Percentiles rank a stretch among this genome's conserved stretches.
These are phyloP conservation scores for Drosophila paranaensis DNA, from an alignment of 2,888 invertebrate species.

Conservation along the genomic window DNA sequence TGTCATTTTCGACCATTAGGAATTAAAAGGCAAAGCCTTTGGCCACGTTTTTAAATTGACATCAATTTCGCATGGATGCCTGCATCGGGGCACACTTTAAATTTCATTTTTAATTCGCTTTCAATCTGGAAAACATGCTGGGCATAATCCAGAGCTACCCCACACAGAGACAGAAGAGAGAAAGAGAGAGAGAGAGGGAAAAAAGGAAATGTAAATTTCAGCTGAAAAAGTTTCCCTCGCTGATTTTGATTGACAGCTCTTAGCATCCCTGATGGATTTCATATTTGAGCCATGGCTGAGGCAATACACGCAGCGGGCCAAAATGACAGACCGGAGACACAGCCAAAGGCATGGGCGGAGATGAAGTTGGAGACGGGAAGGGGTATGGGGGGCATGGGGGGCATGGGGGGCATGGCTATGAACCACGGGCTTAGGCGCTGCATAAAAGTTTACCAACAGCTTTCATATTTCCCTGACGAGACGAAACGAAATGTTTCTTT, in stretches of 20 bases:
- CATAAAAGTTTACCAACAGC: constrained; percentile 73
- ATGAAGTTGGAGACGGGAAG: constrained; percentile 27
- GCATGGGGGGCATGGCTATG: constrained; percentile 9
- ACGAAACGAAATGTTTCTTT: constrained; percentile 50
- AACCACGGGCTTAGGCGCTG: constrained; percentile 66
- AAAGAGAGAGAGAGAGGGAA: neutral
- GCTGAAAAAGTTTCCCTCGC: constrained; percentile 80
- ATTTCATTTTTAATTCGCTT: constrained; percentile 76
- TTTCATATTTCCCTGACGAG: constrained; percentile 75
- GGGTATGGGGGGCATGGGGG: neutral
- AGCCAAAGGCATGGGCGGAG: constrained; percentile 36
- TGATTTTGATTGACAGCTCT: constrained; percentile 84
- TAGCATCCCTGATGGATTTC: constrained; percentile 84
- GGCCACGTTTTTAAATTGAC: constrained; percentile 57
- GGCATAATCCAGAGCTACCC: constrained; percentile 61
- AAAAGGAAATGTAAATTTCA: constrained; percentile 71
- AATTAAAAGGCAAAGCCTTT: constrained; percentile 38
- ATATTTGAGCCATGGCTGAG: constrained; percentile 76
- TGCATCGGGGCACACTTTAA: constrained; percentile 53
- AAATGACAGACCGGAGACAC: constrained; percentile 55
- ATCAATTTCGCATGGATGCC: constrained; percentile 60
- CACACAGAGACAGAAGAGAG: neutral
- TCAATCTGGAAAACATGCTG: constrained; percentile 71
- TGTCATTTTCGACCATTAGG: constrained; percentile 51
- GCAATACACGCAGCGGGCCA: constrained; percentile 43